These are phyloP conservation scores for Phlogophora meticulosa DNA, from an alignment of 2,888 invertebrate genomes.

Conservation along the genomic window DNA sequence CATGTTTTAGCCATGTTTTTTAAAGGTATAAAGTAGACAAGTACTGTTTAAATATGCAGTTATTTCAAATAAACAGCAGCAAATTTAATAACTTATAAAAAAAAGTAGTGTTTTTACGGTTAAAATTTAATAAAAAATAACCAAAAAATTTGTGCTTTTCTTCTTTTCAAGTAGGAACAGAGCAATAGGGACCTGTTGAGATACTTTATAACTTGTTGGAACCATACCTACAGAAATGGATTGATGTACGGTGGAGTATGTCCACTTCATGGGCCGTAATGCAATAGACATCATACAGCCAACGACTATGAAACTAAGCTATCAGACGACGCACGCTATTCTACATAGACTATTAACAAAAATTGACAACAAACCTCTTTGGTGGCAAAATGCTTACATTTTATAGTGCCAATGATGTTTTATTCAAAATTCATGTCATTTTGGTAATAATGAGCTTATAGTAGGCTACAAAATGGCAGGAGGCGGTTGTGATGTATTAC, in stretches of 20 bases:
- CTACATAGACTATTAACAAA: constrained; percentile 46
- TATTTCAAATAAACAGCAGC: too few species aligned
- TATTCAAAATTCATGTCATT: constrained; percentile 71
- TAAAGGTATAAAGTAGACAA: too few species aligned
- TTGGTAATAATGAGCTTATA: constrained; percentile 79
- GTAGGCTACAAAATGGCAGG: constrained; percentile 75
- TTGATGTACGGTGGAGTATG: constrained; percentile 37
- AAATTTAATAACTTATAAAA: too few species aligned
- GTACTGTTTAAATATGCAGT: too few species aligned
- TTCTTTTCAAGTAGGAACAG: not conserved
- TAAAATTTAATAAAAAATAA: too few species aligned
- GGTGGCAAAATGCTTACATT: constrained; percentile 59
- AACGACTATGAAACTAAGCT: constrained; percentile 36
- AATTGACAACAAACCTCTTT: constrained; percentile 62
- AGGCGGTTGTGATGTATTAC: constrained; percentile 82
- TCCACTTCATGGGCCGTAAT: constrained; percentile 14
- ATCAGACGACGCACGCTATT: constrained; percentile 60
- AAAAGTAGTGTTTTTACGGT: not conserved
- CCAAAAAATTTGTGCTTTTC: too few species aligned
- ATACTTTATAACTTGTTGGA: not conserved
- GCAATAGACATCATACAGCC: constrained; percentile 41
- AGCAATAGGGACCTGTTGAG: not conserved
- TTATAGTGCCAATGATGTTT: constrained; percentile 74
- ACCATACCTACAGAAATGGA: not conserved
- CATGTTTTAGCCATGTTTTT: not conserved